Evolutionary conservation across 2,888 invertebrate species (phyloP).

Genomic region (Stenichneumon culpator): DNA sequence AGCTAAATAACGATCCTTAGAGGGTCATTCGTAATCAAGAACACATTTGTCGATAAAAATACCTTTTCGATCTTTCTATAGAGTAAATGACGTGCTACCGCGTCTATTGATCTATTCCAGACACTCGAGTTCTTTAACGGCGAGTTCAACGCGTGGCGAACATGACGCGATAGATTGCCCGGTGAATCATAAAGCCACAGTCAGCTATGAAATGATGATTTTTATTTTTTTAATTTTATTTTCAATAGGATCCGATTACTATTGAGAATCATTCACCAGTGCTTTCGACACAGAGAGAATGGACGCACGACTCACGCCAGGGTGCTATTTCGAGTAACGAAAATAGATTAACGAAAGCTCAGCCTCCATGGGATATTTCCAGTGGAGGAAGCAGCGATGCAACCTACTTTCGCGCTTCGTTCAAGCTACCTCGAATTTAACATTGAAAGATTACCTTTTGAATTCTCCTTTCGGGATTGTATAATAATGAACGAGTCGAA

Average conservation of each 20-base stretch:
- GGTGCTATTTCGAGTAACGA: slow-evolving; percentile 46
- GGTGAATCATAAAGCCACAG: slow-evolving; percentile 53
- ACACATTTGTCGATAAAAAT: slow-evolving; percentile 56
- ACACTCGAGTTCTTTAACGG: slow-evolving; percentile 42
- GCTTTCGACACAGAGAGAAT: slow-evolving; percentile 33
- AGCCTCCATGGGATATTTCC: slow-evolving; percentile 65
- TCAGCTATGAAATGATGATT: slow-evolving; percentile 27
- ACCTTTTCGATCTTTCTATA: slow-evolving; percentile 50
- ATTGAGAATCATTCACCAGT: slow-evolving; percentile 34
- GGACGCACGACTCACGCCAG: slow-evolving; percentile 13
- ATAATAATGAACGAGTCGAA: neutral
- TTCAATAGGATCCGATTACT: slow-evolving; percentile 63
- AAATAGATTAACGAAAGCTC: slow-evolving; percentile 60
- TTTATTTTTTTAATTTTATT: slow-evolving; percentile 17
- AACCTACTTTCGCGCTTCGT: slow-evolving; percentile 57
- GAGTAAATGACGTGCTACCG: slow-evolving; percentile 6
- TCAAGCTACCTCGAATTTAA: slow-evolving; percentile 12
- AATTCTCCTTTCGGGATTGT: neutral
- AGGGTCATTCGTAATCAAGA: slow-evolving; percentile 60
- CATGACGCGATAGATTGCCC: slow-evolving; percentile 53
- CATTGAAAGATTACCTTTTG: neutral
- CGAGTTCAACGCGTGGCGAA: slow-evolving; percentile 58
- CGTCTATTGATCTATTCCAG: slow-evolving; percentile 40
- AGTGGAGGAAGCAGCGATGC: slow-evolving; percentile 44
- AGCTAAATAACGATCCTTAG: slow-evolving; percentile 61